A percentile compares a stretch with the other conserved stretches of the same genome.
Conservation (phyloP, 2,888 invertebrate species). For the Fissipunctia ypsillon region DNA sequence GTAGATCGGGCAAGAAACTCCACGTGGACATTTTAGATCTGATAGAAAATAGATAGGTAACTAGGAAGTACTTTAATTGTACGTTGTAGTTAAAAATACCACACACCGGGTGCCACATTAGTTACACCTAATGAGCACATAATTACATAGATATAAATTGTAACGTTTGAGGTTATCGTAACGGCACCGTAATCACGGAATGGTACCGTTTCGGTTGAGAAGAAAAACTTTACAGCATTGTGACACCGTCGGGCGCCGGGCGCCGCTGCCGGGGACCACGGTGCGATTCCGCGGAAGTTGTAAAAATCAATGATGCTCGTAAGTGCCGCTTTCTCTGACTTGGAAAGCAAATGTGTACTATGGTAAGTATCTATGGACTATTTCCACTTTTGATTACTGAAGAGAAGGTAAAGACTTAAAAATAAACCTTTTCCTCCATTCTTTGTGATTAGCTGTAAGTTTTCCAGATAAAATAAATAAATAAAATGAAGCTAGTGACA, state of each 20-base stretch:
- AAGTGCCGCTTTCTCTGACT: conserved; percentile 37
- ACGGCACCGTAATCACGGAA: conserved; percentile 13
- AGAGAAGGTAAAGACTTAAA: not conserved
- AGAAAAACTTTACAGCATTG: conserved; percentile 23
- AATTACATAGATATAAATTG: too few species aligned
- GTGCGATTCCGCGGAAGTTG: conserved; percentile 43
- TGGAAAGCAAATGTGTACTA: conserved; percentile 6
- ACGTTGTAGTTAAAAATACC: too few species aligned
- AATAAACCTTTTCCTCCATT: not conserved
- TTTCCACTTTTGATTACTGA: conserved; percentile 12
- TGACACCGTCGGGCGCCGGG: not conserved
- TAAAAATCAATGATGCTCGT: conserved; percentile 58
- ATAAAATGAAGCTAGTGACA: not conserved
- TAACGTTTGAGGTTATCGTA: not conserved
- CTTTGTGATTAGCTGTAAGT: too few species aligned
- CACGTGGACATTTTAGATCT: too few species aligned
- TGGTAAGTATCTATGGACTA: conserved; percentile 17
- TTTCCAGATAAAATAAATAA: not conserved
- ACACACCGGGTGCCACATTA: too few species aligned
- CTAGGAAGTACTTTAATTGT: too few species aligned
- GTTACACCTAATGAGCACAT: too few species aligned
- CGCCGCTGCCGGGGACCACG: too few species aligned
- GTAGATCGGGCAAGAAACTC: too few species aligned
- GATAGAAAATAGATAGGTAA: too few species aligned
- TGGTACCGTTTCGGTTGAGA: not conserved